Base-by-base conservation (phyloP, 1,140 invertebrate genomes). In the Plectrocnemia conspersa region DNA sequence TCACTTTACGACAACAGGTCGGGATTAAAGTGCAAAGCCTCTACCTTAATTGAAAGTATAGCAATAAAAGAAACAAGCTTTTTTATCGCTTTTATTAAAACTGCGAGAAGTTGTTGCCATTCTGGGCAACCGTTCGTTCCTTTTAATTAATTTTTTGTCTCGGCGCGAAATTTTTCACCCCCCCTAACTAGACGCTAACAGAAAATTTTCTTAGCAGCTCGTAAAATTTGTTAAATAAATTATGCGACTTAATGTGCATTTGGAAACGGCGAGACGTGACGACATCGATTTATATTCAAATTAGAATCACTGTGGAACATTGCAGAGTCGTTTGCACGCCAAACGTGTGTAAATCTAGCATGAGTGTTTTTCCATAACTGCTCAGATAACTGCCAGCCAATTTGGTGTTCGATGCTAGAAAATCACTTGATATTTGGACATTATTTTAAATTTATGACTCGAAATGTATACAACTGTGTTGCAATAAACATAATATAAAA, bases 41-140 rank as follows among this genome's bases (percentile, higher is more conserved):
- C 27, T 36, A 59, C 58, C 58, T 59, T 59, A 59, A 59, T 59
- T 59, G 58, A 59, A 59, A 59, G 53, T 55, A 59, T 45, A 40
- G 48, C 45, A 55, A 59, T 59, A 59, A 59, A 59, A 56, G 24
- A 55, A 53, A 41, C 45, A 41, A 29, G 21, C n/a, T 22, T 54
- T n/a, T 59, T 59, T 59, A 59, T 56, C 53, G 48, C 52, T 59
- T 49, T 52, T 49, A 54, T 59, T 52, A 33, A 55, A 52, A 54
- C 49, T n/a, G 40, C 47, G 35, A 38, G 15, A 38, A 38, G 42
- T 24, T 38, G 33, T 55, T 52, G 52, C 25, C 29, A 15, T 29
- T 55, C 18, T 23, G 46, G 45, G 22, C 40, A n/a, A n/a, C n/a
- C n/a, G 32, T 22, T 24, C 25, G 32, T 59, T 59, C 29, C 53